Conservation (phyloP, 2,888 invertebrate species). For the Lissocephala sabroskyi region DNA sequence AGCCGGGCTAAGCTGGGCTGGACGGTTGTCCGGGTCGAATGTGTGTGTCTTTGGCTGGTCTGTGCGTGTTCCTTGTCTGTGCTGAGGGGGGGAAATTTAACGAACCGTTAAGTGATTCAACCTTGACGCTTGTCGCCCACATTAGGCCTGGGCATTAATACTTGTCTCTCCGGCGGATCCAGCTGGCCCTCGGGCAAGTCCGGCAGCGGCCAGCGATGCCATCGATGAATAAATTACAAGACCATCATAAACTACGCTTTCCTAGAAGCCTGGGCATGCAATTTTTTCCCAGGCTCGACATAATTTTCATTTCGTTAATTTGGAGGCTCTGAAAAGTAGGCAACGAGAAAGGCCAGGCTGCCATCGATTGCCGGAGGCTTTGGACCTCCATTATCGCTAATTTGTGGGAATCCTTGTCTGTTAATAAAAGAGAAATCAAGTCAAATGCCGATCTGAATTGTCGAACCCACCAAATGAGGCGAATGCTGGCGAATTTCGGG, state of each 20-base stretch:
- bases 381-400: no score
- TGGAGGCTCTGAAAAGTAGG: conserved; percentile 17
- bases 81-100: conserved; percentile 47
- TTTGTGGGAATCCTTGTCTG: neutral
- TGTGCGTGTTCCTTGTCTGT: conserved; percentile 18
- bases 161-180: neutral
- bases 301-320: no score
- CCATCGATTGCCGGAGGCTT: no score
- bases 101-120: conserved; percentile 63
- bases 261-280: no score
- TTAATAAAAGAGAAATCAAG: conserved; percentile 47
- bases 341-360: no score
- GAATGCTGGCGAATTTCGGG: conserved; percentile 8
- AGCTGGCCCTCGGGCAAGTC: no score
- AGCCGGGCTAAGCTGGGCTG: neutral
- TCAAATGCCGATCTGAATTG: conserved; percentile 38
- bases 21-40: no score
- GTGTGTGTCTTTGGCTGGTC: neutral
- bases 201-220: no score
- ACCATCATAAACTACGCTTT: no score
- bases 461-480: conserved; percentile 9
- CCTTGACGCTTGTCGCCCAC: conserved; percentile 57
- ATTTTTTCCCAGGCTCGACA: no score
- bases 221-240: no score
- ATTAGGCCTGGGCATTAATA: conserved; percentile 37